Percentiles rank a stretch among this genome's conserved stretches.
Conservation (phyloP, 1,140 invertebrate genomes). For the Euschistus heros region DNA sequence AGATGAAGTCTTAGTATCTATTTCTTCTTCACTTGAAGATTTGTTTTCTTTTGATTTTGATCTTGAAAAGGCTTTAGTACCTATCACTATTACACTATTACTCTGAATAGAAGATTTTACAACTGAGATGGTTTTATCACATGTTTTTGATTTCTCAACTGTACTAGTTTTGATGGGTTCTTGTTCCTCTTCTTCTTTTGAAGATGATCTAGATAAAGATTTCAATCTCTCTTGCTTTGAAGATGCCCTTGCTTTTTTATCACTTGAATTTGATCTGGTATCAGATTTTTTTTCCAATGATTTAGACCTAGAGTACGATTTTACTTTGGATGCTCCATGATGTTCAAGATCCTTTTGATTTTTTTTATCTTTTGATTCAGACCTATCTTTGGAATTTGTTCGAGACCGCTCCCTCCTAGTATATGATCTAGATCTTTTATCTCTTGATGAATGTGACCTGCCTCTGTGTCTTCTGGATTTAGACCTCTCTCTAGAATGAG, state of each 20-base stretch:
- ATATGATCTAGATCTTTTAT: constrained; percentile 6
- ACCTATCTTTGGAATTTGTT: neutral
- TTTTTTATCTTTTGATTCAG: neutral
- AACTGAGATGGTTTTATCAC: no score
- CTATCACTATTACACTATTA: no score
- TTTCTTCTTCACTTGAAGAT: neutral
- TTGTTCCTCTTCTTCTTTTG: neutral
- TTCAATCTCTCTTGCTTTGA: no score
- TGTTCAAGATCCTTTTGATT: neutral
- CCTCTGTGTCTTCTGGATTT: neutral
- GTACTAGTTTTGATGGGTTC: neutral
- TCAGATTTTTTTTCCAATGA: neutral
- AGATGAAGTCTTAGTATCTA: neutral
- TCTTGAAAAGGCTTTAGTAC: neutral
- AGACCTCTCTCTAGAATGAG: constrained; percentile 34
- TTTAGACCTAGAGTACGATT: neutral
- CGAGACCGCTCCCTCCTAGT: neutral
- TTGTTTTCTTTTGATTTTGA: neutral
- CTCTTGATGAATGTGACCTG: neutral
- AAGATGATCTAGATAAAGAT: neutral
- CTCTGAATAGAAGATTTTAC: no score
- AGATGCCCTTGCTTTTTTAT: no score
- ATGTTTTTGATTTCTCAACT: neutral
- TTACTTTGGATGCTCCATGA: neutral
- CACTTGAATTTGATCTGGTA: no score